Conservation (phyloP, 1,140 invertebrate genomes). For the Drosophila pectinifera region DNA sequence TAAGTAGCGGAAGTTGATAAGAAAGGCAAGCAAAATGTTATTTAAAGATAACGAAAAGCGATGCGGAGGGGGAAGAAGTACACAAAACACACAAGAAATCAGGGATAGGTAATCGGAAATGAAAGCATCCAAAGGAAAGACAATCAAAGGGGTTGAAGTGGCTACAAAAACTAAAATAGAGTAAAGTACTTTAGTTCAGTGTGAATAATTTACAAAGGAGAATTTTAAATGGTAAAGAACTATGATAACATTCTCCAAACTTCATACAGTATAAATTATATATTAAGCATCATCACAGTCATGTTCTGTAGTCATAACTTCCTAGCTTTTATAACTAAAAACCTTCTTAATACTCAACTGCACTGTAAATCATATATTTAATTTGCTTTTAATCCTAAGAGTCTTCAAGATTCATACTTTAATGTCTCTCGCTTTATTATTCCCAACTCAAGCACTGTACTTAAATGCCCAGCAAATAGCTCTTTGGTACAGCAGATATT, state of each 20-base stretch:
- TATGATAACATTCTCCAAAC: neutral
- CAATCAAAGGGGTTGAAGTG: slow-evolving; percentile 27
- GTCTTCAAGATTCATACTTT: slow-evolving; percentile 13
- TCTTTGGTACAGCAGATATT: too few species aligned
- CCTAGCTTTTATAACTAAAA: neutral
- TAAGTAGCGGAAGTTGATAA: slow-evolving; percentile 54
- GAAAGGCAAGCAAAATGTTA: slow-evolving; percentile 49
- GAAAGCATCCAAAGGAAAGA: slow-evolving; percentile 4
- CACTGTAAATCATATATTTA: neutral
- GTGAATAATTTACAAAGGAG: neutral
- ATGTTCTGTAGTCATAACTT: neutral
- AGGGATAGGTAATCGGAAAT: slow-evolving; percentile 16
- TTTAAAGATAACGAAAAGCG: slow-evolving; percentile 40
- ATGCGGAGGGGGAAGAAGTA: neutral
- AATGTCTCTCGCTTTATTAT: slow-evolving; percentile 1
- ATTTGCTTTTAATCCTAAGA: neutral
- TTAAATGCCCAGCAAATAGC: slow-evolving; percentile 16
- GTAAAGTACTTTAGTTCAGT: slow-evolving; percentile 13
- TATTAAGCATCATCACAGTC: neutral
- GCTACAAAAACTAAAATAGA: slow-evolving; percentile 3
- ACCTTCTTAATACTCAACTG: neutral
- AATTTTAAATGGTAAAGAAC: slow-evolving; percentile 1
- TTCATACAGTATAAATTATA: neutral
- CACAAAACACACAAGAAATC: slow-evolving; percentile 22
- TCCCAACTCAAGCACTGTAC: slow-evolving; percentile 17